phyloP scores from a whole-genome alignment of 1,140 invertebrate genomes.

The Elymnias hypermnestra region DNA sequence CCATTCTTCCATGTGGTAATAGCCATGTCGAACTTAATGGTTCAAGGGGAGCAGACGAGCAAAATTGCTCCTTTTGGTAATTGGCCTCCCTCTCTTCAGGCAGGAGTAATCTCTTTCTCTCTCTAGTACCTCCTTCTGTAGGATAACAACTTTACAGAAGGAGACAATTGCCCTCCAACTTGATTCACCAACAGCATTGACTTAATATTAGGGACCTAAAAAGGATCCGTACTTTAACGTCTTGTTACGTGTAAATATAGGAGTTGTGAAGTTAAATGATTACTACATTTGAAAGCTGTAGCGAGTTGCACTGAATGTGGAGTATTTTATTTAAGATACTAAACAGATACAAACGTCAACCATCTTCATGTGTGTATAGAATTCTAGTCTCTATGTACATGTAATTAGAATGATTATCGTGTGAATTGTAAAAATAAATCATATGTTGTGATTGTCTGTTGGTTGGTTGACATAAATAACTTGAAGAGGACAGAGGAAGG shows the following conservation, averaged over 20 bases:
- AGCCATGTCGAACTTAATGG: too few relatives aligned
- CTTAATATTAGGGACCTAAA: too few relatives aligned
- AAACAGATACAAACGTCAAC: slow-evolving; percentile 2
- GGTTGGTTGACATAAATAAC: slow-evolving; percentile 18
- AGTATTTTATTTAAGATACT: slow-evolving; percentile 6
- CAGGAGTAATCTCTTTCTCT: too few relatives aligned
- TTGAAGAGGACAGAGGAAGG: slow-evolving; percentile 14
- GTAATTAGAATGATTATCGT: slow-evolving; percentile 1
- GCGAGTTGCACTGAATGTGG: neutral
- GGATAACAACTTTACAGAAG: too few relatives aligned
- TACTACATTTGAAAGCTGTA: neutral
- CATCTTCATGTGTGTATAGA: neutral
- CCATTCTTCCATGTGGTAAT: too few relatives aligned
- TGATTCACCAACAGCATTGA: too few relatives aligned
- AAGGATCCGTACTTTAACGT: neutral
- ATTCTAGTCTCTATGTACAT: slow-evolving; percentile 1
- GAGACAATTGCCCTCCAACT: too few relatives aligned
- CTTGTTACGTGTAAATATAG: neutral
- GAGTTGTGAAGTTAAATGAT: neutral
- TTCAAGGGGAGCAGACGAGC: too few relatives aligned
- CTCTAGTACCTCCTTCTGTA: too few relatives aligned
- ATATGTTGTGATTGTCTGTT: neutral
- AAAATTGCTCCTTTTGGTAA: too few relatives aligned
- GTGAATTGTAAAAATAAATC: neutral
- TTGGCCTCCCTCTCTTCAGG: too few relatives aligned